These are phyloP conservation scores for Apamea crenata DNA, from an alignment of 2,888 invertebrate genomes.

Conservation along the genomic window DNA sequence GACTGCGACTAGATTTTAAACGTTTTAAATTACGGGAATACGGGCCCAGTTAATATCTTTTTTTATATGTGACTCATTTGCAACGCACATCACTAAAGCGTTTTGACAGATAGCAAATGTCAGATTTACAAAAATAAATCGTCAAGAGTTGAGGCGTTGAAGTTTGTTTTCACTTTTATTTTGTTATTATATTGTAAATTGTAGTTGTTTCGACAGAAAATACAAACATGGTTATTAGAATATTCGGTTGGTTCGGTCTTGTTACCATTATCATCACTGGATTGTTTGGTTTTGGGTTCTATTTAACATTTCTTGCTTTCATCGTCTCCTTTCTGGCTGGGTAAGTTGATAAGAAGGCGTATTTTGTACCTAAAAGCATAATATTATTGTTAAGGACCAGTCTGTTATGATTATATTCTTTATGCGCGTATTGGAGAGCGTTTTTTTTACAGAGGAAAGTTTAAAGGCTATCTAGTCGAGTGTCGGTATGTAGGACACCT, in stretches of 20 bases:
- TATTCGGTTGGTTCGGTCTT: constrained; percentile 84
- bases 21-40: too few relatives aligned
- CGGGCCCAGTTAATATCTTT: neutral
- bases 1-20: too few relatives aligned
- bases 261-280: constrained; percentile 84
- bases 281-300: constrained; percentile 84
- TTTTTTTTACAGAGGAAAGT: neutral
- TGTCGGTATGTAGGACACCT: constrained; percentile 30
- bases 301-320: constrained; percentile 82
- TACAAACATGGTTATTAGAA: constrained; percentile 76
- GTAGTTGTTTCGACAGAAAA: constrained; percentile 60
- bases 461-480: neutral
- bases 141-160: constrained; percentile 66
- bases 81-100: constrained; percentile 34
- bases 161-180: constrained; percentile 71
- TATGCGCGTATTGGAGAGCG: constrained; percentile 1
- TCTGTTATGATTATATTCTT: constrained; percentile 25
- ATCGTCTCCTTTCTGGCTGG: constrained; percentile 84
- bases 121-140: constrained; percentile 65
- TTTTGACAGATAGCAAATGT: constrained; percentile 46
- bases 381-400: constrained; percentile 51
- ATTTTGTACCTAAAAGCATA: constrained; percentile 41
- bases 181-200: constrained; percentile 70
- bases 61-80: neutral
- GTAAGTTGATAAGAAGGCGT: constrained; percentile 76